These are phyloP conservation scores for Turnix velox DNA, from an alignment of 2,113 vertebrate genomes.

Conservation along the genomic window DNA sequence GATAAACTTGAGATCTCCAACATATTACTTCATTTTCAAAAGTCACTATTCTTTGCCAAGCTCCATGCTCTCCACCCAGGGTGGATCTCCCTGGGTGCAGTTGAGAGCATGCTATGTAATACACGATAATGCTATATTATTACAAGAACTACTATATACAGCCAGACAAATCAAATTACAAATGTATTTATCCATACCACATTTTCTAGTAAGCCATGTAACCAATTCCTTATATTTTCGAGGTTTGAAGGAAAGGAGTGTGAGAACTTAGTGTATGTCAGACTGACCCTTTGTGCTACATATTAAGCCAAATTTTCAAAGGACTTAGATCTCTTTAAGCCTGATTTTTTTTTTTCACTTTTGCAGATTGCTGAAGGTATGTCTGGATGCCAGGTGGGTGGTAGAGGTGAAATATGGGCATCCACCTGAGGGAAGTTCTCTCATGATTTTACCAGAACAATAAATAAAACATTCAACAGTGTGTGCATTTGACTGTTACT, in stretches of 20 bases:
- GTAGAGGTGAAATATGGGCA: background rate
- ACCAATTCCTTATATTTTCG: background rate
- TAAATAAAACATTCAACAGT: background rate
- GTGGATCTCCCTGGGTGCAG: conserved; percentile 27
- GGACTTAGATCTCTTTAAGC: background rate
- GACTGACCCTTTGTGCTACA: background rate
- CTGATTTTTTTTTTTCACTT: background rate
- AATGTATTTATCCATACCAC: conserved; percentile 31
- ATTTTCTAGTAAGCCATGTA: conserved; percentile 1
- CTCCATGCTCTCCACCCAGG: conserved; percentile 40
- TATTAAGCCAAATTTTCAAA: background rate
- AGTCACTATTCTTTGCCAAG: background rate
- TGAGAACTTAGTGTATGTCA: background rate
- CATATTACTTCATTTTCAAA: background rate
- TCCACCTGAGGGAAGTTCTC: background rate
- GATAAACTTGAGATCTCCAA: background rate
- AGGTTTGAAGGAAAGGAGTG: background rate
- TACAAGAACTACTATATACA: conserved; percentile 34
- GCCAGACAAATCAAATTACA: conserved; percentile 40
- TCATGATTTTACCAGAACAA: background rate
- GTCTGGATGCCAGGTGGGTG: background rate
- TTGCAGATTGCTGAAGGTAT: background rate
- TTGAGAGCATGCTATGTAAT: conserved; percentile 16
- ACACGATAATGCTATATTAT: conserved; percentile 59
- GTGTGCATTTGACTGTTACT: background rate